Conservation (phyloP, 2,797 vertebrate genomes). For the Graptemys geographica region DNA sequence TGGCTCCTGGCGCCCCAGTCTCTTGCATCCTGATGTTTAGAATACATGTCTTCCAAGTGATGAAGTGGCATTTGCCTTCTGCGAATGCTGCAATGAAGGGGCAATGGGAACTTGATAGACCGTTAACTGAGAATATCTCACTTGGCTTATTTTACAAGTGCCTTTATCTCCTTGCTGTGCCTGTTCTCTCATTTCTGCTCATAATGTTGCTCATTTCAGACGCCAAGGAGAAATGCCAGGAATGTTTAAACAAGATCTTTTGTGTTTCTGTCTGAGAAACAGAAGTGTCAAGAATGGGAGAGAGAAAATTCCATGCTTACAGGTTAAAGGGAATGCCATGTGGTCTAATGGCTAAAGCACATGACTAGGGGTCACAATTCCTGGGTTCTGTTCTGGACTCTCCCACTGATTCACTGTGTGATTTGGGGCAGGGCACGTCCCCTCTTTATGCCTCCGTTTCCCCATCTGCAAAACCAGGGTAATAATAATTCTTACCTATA, state of each 20-base stretch:
- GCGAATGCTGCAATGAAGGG: neutral
- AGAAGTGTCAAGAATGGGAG: neutral
- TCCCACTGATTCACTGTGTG: neutral
- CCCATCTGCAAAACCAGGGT: neutral
- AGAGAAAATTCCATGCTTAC: neutral
- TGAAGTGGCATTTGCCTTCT: neutral
- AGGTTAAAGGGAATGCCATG: neutral
- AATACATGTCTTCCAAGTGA: neutral
- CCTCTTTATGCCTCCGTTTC: neutral
- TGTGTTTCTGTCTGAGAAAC: neutral
- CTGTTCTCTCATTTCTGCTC: slow-evolving; percentile 33
- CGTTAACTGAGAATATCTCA: neutral
- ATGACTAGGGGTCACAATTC: neutral
- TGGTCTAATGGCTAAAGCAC: neutral
- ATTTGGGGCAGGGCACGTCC: fast-evolving
- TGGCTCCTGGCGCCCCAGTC: neutral
- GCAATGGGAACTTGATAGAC: neutral
- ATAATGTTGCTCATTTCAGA: neutral
- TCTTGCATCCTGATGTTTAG: neutral
- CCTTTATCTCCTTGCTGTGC: slow-evolving; percentile 62
- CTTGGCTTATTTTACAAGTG: neutral
- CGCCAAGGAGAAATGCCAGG: neutral
- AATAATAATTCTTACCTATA: neutral
- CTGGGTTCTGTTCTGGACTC: neutral
- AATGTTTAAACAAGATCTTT: neutral